phyloP scores from a whole-genome alignment of 1,140 invertebrate species.

The Pseudoatta argentina region DNA sequence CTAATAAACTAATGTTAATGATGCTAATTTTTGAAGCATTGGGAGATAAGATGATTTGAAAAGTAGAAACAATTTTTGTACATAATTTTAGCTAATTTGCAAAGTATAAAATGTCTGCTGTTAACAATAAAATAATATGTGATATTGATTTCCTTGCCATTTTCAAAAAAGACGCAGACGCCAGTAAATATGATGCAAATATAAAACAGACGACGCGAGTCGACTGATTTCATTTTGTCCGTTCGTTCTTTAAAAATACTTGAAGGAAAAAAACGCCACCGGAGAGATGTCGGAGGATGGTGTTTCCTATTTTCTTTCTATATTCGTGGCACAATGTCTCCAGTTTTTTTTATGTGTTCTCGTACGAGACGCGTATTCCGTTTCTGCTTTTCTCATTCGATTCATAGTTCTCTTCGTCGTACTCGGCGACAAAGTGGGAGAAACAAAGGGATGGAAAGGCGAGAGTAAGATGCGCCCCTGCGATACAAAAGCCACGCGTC shows the following conservation, averaged over 20 bases:
- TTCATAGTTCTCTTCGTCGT: constrained; percentile 1
- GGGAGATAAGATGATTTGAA: neutral
- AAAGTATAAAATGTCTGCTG: neutral
- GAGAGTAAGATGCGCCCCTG: constrained; percentile 31
- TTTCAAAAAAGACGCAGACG: neutral
- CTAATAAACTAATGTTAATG: too few relatives aligned
- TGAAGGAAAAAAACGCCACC: constrained; percentile 20
- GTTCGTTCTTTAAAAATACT: constrained; percentile 16
- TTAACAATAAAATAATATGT: neutral
- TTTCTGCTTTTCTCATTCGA: constrained; percentile 1
- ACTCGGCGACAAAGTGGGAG: constrained; percentile 16
- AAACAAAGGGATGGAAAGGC: constrained; percentile 45
- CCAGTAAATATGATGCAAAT: constrained; percentile 25
- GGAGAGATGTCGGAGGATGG: constrained; percentile 14
- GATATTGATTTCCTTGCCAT: neutral
- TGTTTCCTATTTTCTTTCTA: constrained; percentile 56
- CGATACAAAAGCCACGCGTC: constrained; percentile 62
- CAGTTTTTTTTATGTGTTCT: constrained; percentile 32
- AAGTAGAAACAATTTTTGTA: neutral
- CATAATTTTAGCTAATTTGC: neutral
- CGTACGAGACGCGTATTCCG: constrained; percentile 4
- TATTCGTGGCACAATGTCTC: constrained; percentile 39
- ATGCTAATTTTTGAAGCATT: too few relatives aligned
- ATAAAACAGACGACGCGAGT: constrained; percentile 18
- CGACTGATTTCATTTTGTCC: constrained; percentile 26